phyloP scores from a whole-genome alignment of 2,888 invertebrate genomes.

The Meghimatium bilineatum region DNA sequence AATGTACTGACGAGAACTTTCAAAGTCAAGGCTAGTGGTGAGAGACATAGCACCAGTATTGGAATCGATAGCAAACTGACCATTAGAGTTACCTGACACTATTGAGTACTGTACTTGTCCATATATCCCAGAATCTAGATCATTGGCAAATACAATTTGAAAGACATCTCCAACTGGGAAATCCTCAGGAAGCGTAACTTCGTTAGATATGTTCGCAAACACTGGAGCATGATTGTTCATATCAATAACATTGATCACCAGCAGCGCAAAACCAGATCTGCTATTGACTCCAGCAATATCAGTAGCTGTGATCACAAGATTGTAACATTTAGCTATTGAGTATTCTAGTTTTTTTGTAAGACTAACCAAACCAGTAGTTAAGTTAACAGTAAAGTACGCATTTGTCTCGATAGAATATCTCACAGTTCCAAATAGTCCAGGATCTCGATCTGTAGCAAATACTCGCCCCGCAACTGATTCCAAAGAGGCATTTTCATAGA shows the following conservation, averaged over 20 bases:
- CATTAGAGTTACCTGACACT: conserved; percentile 92
- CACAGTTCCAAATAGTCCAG: conserved; percentile 59
- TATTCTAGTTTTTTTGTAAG: conserved; percentile 60
- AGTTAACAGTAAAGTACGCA: conserved; percentile 55
- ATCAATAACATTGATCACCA: conserved; percentile 63
- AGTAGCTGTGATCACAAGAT: conserved; percentile 55
- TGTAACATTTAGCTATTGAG: conserved; percentile 50
- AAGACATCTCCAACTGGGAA: conserved; percentile 54
- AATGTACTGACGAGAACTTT: conserved; percentile 48
- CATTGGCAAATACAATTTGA: conserved; percentile 8
- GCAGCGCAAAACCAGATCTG: conserved; percentile 51
- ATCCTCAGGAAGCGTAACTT: conserved; percentile 57
- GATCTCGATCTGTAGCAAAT: conserved; percentile 64
- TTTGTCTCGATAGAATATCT: conserved; percentile 58
- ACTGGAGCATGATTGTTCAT: conserved; percentile 69
- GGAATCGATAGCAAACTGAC: conserved; percentile 89
- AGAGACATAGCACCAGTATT: conserved; percentile 81
- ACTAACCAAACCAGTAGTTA: conserved; percentile 55
- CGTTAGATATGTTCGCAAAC: conserved; percentile 57
- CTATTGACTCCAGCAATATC: conserved; percentile 57
- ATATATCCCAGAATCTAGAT: conserved; percentile 40
- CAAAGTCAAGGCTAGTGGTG: conserved; percentile 52
- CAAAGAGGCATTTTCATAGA: conserved; percentile 43
- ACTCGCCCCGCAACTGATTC: conserved; percentile 59
- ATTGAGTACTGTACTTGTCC: conserved; percentile 83